Evolutionary conservation across 2,888 invertebrate genomes (phyloP), one percentile per base, ranked within the genome.

Genomic region (Seira ritae): DNA sequence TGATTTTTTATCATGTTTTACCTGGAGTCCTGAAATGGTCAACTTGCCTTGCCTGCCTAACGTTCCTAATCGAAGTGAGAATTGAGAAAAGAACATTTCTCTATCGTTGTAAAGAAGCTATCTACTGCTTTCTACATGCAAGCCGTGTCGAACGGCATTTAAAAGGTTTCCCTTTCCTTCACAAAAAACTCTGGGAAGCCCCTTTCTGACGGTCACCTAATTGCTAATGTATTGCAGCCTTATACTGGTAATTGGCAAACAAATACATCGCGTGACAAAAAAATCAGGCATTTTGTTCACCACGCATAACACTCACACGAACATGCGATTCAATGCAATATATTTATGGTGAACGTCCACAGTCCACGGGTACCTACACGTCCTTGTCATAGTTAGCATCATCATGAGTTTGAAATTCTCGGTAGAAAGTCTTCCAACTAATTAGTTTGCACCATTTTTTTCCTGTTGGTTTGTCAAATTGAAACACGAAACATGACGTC

Each of bases 181-280:
- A 12, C 6, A 55, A 55, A 55, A 55, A 55, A 55, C 15, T 55
- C n/a, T 55, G 17, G 55, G 55, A 17, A 55, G 17, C n/a, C 55
- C 55, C 55, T 55, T 12, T 55, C 17, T 55, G 15, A 55, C 17
- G 55, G 3, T 55, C 55, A 55, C 55, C 55, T 55, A 55, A 55
- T 55, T 55, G 55, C 55, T 17, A 55, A 55, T 55, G 55, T 55
- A 55, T 55, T 17, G 3, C 55, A 55, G 17, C 17, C 12, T 15
- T n/a, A 4, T 12, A n/a, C 55, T 37, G 37, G 22, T 68, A 68
- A 68, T 68, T 68, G 68, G 68, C 68, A 55, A 55, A 55, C 68
- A 31, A 68, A 31, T 24, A 37, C 19, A 24, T 68, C 68, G 68
- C 68, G 68, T 68, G 68, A 68, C 68, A 10, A 17, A 6, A 23